Percentiles rank a stretch among this genome's conserved stretches.
These are phyloP conservation scores for Trissoscelio sp. DNA, from an alignment of 2,888 invertebrate genomes.

Conservation along the genomic window DNA sequence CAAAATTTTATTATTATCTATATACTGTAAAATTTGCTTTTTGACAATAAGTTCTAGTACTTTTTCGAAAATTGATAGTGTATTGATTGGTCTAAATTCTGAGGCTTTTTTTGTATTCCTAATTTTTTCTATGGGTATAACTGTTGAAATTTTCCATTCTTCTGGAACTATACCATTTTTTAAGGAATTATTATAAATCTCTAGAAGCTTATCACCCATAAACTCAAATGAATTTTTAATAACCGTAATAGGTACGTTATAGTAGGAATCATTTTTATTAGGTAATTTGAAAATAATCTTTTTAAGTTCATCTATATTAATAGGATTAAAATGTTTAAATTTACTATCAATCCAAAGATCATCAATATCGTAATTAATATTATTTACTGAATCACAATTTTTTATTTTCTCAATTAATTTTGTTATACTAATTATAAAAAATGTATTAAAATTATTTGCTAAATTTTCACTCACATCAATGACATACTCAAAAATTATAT, in stretches of 20 bases:
- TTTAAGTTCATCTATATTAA: background rate
- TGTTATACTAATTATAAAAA: too few species aligned
- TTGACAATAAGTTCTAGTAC: background rate
- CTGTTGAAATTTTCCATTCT: background rate
- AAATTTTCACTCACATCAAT: background rate
- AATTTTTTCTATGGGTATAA: background rate
- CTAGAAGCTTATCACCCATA: background rate
- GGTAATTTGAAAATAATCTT: background rate
- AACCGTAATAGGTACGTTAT: background rate
- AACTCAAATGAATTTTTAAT: background rate
- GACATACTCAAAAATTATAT: background rate
- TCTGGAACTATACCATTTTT: background rate
- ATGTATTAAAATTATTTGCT: background rate
- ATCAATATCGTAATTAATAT: background rate
- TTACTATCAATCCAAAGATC: background rate
- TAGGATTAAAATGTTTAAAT: background rate
- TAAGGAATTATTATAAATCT: background rate
- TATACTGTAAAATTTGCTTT: background rate
- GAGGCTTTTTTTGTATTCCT: background rate
- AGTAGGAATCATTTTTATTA: background rate
- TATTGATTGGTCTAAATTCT: slow-evolving; percentile 7
- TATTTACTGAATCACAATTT: too few species aligned
- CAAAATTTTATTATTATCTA: background rate
- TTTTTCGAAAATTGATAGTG: slow-evolving; percentile 7
- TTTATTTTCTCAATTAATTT: background rate